Evolutionary conservation across 2,888 invertebrate genomes (phyloP).

Genomic region (Synergus japonicus): DNA sequence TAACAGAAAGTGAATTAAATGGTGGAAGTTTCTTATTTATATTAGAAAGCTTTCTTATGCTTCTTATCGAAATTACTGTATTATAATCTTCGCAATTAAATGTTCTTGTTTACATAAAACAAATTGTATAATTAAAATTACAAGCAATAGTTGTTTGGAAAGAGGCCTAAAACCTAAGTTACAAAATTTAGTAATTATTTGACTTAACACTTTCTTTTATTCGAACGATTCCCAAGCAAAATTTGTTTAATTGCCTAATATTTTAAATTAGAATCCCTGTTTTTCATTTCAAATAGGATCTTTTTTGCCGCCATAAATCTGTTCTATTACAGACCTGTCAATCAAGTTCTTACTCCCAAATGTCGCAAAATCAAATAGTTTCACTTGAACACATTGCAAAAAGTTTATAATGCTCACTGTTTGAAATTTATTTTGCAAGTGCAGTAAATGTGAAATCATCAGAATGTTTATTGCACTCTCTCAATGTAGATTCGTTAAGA

Average conservation of each 20-base stretch:
- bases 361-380: slow-evolving; percentile 26
- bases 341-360: neutral
- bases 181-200: neutral
- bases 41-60: neutral
- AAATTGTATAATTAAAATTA: too few species aligned
- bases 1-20: too few species aligned
- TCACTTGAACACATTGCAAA: slow-evolving; percentile 5
- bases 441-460: neutral
- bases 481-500: neutral
- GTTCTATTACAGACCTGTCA: neutral
- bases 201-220: neutral
- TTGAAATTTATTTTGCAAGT: neutral
- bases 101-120: too few species aligned
- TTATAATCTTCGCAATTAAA: too few species aligned
- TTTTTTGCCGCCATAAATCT: neutral
- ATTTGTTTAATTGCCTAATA: neutral
- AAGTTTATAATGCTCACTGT: slow-evolving; percentile 4
- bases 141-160: neutral
- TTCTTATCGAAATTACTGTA: neutral
- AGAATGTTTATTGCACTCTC: neutral
- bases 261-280: neutral
- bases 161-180: neutral
- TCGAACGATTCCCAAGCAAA: neutral
- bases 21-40: too few species aligned
- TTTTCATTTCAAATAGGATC: neutral